Conservation (phyloP, 2,797 vertebrate genomes). For the Myotis pilosus region DNA sequence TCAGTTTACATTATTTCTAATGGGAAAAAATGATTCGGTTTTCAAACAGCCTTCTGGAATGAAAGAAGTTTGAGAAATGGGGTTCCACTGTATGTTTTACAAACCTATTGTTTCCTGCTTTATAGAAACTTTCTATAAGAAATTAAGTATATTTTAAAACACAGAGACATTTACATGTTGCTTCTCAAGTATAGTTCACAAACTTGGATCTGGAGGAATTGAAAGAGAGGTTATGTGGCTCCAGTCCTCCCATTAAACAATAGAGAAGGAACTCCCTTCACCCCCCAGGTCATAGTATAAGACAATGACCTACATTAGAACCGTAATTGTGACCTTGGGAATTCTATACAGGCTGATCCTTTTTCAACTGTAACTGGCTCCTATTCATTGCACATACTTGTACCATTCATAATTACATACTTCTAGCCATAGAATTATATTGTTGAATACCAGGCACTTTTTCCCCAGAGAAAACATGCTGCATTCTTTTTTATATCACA, state of each 20-base stretch:
- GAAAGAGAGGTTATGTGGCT: neutral
- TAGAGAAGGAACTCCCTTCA: fast-evolving
- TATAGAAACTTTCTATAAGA: neutral
- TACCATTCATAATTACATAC: neutral
- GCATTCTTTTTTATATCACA: neutral
- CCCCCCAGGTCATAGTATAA: fast-evolving
- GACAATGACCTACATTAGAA: neutral
- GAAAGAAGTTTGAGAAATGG: too few relatives aligned
- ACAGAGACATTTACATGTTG: neutral
- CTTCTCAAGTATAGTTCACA: neutral
- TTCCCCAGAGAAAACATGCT: neutral
- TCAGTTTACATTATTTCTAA: too few relatives aligned
- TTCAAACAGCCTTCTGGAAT: too few relatives aligned
- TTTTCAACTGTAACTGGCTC: neutral
- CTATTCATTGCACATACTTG: neutral
- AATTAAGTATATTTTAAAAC: neutral
- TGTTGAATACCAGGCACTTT: neutral
- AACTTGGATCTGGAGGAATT: neutral
- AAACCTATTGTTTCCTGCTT: neutral
- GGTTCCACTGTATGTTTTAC: neutral
- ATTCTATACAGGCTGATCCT: neutral
- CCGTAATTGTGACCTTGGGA: neutral
- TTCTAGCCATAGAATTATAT: neutral
- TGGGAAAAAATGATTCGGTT: too few relatives aligned
- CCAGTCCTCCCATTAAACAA: neutral